Base-by-base conservation (phyloP, 2,797 vertebrate species). In the Salmo trutta region DNA sequence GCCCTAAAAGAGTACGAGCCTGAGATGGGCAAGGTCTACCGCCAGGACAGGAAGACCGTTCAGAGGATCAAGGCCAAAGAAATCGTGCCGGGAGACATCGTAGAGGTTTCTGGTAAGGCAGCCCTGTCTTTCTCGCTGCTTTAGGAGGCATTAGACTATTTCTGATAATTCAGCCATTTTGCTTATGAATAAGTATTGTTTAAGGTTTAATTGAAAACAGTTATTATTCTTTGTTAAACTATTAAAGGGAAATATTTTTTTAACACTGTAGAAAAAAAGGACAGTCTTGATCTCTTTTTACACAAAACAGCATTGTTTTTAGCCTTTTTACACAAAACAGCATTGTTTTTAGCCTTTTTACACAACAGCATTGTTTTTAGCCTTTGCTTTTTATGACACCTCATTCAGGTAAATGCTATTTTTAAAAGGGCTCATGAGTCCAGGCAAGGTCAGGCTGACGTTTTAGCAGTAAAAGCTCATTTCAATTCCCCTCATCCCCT, bases 11-110 rank as follows among this genome's bases (percentile, higher is more conserved):
- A 99, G 86, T 99, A 99, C 47, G 98, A 99, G 81, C 98, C 98
- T 29, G 98, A 99, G 93, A 99, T 99, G 96, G 98, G 97, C 15
- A 99, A 99, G 92, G 97, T 99, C 8, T 99, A 99, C 87, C 93
- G 98, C 52, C 98, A 99, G 92, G 98, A 99, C 95, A 92, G 97
- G 74, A 99, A 99, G 89, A 96, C 94, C 0, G 98, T 99, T 24
- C 98, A 99, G 86, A 94, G 97, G 87, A 98, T 99, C 93, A 99
- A 99, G 92, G 98, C 98, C 83, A 95, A 96, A 89, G 98, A 99
- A 83, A 95, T 99, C 16, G 95, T 99, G 74, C 98, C 98, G 0
- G 98, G 98, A 2, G 98, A 99, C 79, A 97, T 99, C 1, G 98
- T 99, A 73, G 98, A 99, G 90, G 92, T 99, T 75, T 97, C 98